Evolutionary conservation across 1,140 invertebrate genomes (phyloP).

Genomic region (Gryon sp.): DNA sequence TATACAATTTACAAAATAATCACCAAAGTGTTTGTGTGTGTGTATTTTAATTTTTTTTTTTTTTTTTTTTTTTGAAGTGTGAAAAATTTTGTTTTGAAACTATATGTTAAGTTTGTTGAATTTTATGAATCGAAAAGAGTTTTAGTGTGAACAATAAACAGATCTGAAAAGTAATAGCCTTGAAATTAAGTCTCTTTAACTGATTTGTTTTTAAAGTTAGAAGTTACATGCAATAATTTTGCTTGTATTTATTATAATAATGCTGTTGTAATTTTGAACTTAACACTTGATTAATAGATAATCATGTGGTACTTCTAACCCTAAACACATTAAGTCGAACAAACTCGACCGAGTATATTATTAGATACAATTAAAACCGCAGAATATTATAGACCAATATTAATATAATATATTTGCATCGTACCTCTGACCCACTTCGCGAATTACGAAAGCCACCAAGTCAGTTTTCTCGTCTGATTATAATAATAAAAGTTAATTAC

Average conservation of each 20-base stretch:
- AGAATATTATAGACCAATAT: conserved; percentile 46
- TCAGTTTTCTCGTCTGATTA: conserved; percentile 20
- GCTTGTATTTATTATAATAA: not conserved
- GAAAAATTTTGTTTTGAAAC: no score
- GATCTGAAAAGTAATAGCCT: conserved; percentile 23
- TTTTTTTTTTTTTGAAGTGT: no score
- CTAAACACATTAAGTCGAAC: conserved; percentile 3
- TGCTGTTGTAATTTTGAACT: no score
- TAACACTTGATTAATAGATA: no score
- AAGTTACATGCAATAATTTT: conserved; percentile 12
- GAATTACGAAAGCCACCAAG: conserved; percentile 34
- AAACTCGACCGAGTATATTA: conserved; percentile 21
- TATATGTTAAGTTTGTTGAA: no score
- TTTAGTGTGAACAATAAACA: conserved; percentile 18
- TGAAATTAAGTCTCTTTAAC: conserved; percentile 16
- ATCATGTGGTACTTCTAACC: conserved; percentile 44
- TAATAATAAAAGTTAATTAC: conserved; percentile 21
- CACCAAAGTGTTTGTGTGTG: no score
- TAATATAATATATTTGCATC: conserved; percentile 32
- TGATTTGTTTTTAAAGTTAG: conserved; percentile 7
- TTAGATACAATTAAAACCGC: conserved; percentile 35
- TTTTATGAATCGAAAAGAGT: no score
- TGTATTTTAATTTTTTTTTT: no score
- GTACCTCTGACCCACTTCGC: conserved; percentile 75
- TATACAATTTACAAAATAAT: no score